Evolutionary conservation across 2,797 vertebrate species (phyloP).

Genomic region (Acanthurus leucopareius): DNA sequence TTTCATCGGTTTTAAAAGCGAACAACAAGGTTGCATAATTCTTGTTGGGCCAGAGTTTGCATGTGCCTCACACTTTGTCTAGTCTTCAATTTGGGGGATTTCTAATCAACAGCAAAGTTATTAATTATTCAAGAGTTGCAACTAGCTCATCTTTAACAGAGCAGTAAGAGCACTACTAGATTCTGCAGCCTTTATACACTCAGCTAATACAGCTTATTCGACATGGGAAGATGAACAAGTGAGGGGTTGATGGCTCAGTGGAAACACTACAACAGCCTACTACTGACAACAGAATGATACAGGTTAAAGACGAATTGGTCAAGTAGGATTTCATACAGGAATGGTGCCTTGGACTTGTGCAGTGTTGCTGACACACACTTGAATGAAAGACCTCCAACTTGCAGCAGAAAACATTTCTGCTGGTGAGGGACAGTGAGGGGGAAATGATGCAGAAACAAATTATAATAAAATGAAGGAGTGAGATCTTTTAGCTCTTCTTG

Average conservation of each 20-base stretch:
- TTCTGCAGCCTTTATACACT: conserved; percentile 30
- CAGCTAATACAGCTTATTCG: conserved; percentile 18
- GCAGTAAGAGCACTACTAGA: conserved; percentile 13
- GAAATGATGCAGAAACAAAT: conserved; percentile 20
- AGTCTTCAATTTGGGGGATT: conserved; percentile 23
- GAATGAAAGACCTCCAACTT: conserved; percentile 26
- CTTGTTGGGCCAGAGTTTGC: background rate
- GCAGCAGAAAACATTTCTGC: conserved; percentile 31
- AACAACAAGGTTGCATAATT: background rate
- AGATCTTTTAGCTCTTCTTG: conserved; percentile 49
- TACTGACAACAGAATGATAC: conserved; percentile 18
- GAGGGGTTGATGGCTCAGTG: conserved; percentile 23
- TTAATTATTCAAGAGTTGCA: conserved; percentile 8
- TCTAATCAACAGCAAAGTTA: conserved; percentile 20
- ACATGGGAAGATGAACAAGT: conserved; percentile 19
- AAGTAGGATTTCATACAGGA: conserved; percentile 40
- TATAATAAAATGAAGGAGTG: conserved; percentile 27
- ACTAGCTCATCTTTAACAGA: conserved; percentile 8
- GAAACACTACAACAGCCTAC: conserved; percentile 36
- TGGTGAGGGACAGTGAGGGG: conserved; percentile 18
- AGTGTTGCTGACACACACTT: conserved; percentile 32
- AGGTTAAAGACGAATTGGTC: conserved; percentile 48
- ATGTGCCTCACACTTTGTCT: background rate
- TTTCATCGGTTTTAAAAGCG: background rate
- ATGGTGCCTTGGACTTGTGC: conserved; percentile 38